These are phyloP conservation scores for Brachylomia viminalis DNA, from an alignment of 2,888 invertebrate genomes.

Conservation along the genomic window DNA sequence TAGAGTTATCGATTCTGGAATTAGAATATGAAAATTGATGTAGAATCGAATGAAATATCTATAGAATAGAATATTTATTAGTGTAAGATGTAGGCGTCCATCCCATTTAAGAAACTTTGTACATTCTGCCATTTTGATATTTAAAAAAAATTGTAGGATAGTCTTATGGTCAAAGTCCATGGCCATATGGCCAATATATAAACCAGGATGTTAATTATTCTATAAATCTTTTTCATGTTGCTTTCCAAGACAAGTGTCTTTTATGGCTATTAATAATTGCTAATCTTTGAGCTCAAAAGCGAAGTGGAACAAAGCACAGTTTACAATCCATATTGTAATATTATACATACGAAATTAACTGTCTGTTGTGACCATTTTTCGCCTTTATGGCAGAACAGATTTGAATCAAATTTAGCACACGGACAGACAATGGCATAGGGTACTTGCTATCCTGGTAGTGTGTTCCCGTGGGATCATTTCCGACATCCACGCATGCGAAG, in stretches of 20 bases:
- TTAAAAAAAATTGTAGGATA: neutral
- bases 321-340: neutral
- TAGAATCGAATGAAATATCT: conserved; percentile 25
- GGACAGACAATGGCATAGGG: neutral
- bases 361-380: neutral
- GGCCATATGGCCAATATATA: neutral
- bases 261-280: neutral
- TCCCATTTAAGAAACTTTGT: neutral
- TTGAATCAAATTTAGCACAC: neutral
- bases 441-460: neutral
- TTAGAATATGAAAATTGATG: neutral
- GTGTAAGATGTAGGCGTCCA: neutral
- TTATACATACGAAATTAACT: too few species aligned
- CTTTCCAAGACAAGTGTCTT: neutral
- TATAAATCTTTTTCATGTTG: neutral
- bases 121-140: neutral
- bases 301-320: neutral
- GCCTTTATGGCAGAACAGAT: neutral
- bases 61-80: neutral
- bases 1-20: conserved; percentile 95
- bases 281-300: neutral
- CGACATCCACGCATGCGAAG: neutral
- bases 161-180: neutral
- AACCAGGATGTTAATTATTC: neutral
- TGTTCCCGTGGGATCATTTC: neutral